Percentiles rank a stretch among this genome's conserved stretches.
Conservation (phyloP, 2,113 vertebrate genomes). For the Ochotona curzoniae region DNA sequence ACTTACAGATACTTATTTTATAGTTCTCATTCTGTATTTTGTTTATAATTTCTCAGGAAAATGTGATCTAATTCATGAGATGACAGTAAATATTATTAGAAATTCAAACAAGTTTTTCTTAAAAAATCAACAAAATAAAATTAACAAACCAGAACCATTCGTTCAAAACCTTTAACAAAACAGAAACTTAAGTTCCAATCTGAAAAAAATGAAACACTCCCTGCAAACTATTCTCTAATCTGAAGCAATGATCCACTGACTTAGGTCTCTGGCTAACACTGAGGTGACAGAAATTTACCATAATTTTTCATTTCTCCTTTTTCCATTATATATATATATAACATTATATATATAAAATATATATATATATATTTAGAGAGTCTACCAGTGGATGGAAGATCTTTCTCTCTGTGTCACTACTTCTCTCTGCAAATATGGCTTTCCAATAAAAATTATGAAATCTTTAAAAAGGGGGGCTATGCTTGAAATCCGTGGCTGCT, state of each 20-base stretch:
- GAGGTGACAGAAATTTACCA: background rate
- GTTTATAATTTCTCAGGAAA: background rate
- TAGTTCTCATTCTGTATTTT: background rate
- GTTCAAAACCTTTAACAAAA: background rate
- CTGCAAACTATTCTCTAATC: background rate
- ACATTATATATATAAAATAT: too few species aligned
- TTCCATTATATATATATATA: too few species aligned
- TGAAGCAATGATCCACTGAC: background rate
- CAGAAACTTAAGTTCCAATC: background rate
- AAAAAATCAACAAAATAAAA: background rate
- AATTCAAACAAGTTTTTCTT: too few species aligned
- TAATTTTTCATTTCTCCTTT: background rate
- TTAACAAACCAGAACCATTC: background rate
- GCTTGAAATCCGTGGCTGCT: background rate
- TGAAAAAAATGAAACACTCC: background rate
- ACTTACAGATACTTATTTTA: background rate
- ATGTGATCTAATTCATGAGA: background rate
- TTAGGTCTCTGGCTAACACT: background rate
- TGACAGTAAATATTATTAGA: background rate
- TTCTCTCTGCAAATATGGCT: too few species aligned
- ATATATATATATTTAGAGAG: too few species aligned
- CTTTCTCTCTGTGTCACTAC: too few species aligned
- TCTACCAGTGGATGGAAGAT: too few species aligned
- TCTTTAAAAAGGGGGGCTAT: background rate
- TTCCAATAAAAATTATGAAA: too few species aligned